phyloP scores from a whole-genome alignment of 2,113 vertebrate genomes.

The Lepus timidus region DNA sequence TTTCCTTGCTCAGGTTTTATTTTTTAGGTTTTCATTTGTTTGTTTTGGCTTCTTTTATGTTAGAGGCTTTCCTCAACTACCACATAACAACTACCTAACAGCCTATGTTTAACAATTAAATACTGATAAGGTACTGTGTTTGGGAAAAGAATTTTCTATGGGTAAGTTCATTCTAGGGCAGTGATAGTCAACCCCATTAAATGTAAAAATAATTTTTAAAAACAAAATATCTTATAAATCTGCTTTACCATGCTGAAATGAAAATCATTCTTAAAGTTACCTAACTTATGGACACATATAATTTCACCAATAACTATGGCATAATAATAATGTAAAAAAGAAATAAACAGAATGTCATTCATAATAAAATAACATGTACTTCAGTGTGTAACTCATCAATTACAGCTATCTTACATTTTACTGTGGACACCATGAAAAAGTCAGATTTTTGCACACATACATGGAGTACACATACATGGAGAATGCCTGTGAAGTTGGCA shows the following conservation, averaged over 20 bases:
- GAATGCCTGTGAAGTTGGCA: not conserved
- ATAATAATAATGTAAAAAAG: not conserved
- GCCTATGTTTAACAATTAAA: constrained; percentile 19
- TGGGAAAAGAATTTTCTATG: constrained; percentile 6
- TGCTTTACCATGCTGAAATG: not conserved
- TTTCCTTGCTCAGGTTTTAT: not conserved
- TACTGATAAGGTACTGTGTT: not conserved
- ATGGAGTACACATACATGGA: not conserved
- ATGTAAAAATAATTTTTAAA: not conserved
- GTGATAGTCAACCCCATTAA: not conserved
- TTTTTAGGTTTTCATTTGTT: not conserved
- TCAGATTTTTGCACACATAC: not conserved
- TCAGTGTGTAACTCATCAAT: not conserved
- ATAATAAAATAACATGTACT: constrained; percentile 13
- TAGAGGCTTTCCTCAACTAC: constrained; percentile 29
- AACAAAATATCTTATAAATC: constrained; percentile 1
- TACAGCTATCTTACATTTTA: not conserved
- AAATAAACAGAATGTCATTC: not conserved
- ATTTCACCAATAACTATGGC: not conserved
- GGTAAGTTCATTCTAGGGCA: not conserved
- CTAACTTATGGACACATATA: not conserved
- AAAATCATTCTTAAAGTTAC: constrained; percentile 5
- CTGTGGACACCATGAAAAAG: not conserved
- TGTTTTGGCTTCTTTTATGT: not conserved
- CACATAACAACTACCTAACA: not conserved